Percentiles rank a stretch among this genome's conserved stretches.
Conservation (phyloP, 2,888 invertebrate genomes). For the Caenorhabditis uteleia region DNA sequence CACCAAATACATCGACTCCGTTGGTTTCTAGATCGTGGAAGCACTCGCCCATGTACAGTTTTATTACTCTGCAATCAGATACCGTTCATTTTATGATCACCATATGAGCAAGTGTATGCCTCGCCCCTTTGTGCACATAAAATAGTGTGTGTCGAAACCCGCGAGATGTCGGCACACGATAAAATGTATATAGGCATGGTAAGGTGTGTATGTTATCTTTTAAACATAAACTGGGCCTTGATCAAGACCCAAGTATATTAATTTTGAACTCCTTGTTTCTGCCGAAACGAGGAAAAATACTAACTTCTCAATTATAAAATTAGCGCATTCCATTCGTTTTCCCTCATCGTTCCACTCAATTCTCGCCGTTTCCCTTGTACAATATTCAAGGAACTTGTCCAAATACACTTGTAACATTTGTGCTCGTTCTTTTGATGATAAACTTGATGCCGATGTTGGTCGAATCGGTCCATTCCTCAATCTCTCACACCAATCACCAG, state of each 20-base stretch:
- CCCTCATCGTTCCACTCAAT: slow-evolving; percentile 66
- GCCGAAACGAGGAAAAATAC: slow-evolving; percentile 28
- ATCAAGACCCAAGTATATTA: too few relatives aligned
- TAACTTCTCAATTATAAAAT: slow-evolving; percentile 61
- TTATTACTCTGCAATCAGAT: slow-evolving; percentile 35
- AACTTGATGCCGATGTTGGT: slow-evolving; percentile 19
- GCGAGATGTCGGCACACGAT: too few relatives aligned
- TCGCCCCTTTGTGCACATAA: too few relatives aligned
- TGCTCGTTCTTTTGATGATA: slow-evolving; percentile 57
- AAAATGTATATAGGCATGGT: too few relatives aligned
- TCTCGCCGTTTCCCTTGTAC: slow-evolving; percentile 60
- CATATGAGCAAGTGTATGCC: too few relatives aligned
- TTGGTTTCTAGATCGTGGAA: slow-evolving; percentile 54
- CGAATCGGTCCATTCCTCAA: slow-evolving; percentile 23
- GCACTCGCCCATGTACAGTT: slow-evolving; percentile 51
- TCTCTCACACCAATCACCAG: slow-evolving; percentile 44
- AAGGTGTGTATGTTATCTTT: too few relatives aligned
- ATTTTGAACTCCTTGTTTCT: too few relatives aligned
- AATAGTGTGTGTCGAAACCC: too few relatives aligned
- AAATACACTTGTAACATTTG: slow-evolving; percentile 65
- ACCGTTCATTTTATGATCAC: background rate
- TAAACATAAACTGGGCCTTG: too few relatives aligned
- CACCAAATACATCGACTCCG: slow-evolving; percentile 64
- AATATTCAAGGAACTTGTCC: slow-evolving; percentile 68
- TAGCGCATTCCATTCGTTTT: slow-evolving; percentile 57